Evolutionary conservation across 2,888 invertebrate species (phyloP).

Genomic region (Steinernema hermaphroditum): DNA sequence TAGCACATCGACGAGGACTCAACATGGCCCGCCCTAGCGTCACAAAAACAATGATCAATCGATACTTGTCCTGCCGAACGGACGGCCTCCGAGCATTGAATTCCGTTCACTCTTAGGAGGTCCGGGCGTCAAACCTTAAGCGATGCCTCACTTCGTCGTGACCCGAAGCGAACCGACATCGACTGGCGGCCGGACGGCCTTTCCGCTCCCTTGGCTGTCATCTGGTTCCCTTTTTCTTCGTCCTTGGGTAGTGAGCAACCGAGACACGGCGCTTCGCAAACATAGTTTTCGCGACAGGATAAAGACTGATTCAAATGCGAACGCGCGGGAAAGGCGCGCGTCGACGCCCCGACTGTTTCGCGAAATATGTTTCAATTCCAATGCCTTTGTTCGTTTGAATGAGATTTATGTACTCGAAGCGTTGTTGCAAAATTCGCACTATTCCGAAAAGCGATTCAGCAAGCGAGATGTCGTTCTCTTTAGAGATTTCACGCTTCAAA

Average conservation of each 20-base stretch:
- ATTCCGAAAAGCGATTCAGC: no score
- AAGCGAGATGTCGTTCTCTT: no score
- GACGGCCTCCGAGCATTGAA: background rate
- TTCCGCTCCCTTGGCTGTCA: background rate
- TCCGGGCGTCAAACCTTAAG: background rate
- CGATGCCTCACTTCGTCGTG: constrained; percentile 3
- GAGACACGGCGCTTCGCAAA: background rate
- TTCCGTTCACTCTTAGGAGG: background rate
- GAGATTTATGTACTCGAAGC: no score
- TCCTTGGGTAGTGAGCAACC: constrained; percentile 21
- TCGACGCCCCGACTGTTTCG: no score
- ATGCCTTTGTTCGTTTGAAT: no score
- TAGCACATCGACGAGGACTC: background rate
- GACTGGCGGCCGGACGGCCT: constrained; percentile 7
- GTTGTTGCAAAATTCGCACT: no score
- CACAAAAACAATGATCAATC: constrained; percentile 29
- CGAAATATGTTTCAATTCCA: no score
- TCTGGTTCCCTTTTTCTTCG: constrained; percentile 27
- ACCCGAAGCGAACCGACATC: background rate
- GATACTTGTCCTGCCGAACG: background rate
- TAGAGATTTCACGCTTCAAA: no score
- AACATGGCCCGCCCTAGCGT: background rate
- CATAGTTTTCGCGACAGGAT: constrained; percentile 19
- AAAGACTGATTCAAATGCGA: background rate
- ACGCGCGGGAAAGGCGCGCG: background rate